Percentiles rank a stretch among this genome's conserved stretches.
phyloP scores from a whole-genome alignment of 2,888 invertebrate genomes.

The Idaea biselata region DNA sequence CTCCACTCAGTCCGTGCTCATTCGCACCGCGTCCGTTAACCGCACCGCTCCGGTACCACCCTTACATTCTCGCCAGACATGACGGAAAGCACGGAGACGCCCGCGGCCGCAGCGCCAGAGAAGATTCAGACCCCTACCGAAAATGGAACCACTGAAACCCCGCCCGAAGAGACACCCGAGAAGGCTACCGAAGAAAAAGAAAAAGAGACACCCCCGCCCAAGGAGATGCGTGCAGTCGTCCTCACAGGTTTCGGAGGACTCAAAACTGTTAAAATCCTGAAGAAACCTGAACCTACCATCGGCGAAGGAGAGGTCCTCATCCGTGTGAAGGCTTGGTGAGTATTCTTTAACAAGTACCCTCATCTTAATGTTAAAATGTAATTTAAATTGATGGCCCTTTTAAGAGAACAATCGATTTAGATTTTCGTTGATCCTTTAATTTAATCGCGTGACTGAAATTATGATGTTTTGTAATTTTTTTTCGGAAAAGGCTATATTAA shows the following conservation, averaged over 20 bases:
- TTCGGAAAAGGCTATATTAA: not conserved
- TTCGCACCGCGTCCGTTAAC: slow-evolving; percentile 64
- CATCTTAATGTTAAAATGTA: not conserved
- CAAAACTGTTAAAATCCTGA: slow-evolving; percentile 90
- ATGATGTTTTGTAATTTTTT: not conserved
- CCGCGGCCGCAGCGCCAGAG: slow-evolving; percentile 76
- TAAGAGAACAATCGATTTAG: not conserved
- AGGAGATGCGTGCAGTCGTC: slow-evolving; percentile 92
- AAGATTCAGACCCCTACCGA: slow-evolving; percentile 81
- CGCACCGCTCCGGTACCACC: slow-evolving; percentile 57
- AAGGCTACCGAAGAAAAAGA: slow-evolving; percentile 79
- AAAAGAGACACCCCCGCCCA: slow-evolving; percentile 81
- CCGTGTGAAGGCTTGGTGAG: slow-evolving; percentile 93
- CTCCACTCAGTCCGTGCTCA: slow-evolving; percentile 56
- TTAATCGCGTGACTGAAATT: not conserved
- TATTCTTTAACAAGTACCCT: slow-evolving; percentile 34
- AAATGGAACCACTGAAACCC: slow-evolving; percentile 73
- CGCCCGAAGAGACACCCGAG: slow-evolving; percentile 75
- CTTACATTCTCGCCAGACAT: slow-evolving; percentile 47
- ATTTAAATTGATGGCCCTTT: not conserved
- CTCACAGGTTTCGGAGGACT: slow-evolving; percentile 92
- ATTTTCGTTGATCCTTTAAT: not conserved
- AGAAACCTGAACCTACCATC: slow-evolving; percentile 87
- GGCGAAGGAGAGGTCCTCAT: slow-evolving; percentile 89
- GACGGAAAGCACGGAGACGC: slow-evolving; percentile 78